Base-by-base conservation (phyloP, 2,797 vertebrate species). In the Periparus ater region DNA sequence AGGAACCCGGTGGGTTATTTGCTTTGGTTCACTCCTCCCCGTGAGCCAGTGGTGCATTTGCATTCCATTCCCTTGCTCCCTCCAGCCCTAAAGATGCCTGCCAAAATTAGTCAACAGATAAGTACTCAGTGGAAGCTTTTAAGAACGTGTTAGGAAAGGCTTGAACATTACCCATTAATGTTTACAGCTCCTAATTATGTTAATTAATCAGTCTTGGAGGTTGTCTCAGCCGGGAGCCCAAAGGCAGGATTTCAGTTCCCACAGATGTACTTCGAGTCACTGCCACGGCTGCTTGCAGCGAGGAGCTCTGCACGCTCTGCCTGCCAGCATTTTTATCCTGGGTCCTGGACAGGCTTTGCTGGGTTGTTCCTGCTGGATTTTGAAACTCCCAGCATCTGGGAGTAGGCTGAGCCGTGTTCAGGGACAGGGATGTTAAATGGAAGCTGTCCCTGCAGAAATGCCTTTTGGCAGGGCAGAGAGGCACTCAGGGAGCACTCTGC, bases 151-250 rank as follows among this genome's bases (percentile, higher is more conserved):
- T 76, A 87, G 74, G 42, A 61, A 92, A 82, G 76, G 83, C 80
- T 58, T 44, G 70, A 51, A 76, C 65, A 34, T 23, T 66, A 34
- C 17, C 76, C 20, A 40, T 91, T 77, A 93, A 86, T 77, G 84
- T 76, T 92, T 78, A 95, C 79, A 95, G 85, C 83, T 95, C 82
- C 73, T 96, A 89, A 93, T 95, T 95, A 95, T 13, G 51, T 91
- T 96, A 93, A 96, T 95, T 95, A 95, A 95, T 94, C 94, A 96
- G 77, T 48, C 87, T 67, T 71, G 13, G 74, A 91, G 84, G 77
- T 57, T 95, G 87, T 57, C 60, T 95, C 58, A 87, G 38, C 54
- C 2, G 1, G 74, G 70, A 93, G 91, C 89, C 85, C 88, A 78
- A 21, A 86, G 91, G 95, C 95, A 95, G 89, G 76, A 40, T 77